Percentiles rank a stretch among this genome's conserved stretches.
Evolutionary conservation across 1,140 invertebrate genomes (phyloP).

Genomic region (Drosophila setifemur): DNA sequence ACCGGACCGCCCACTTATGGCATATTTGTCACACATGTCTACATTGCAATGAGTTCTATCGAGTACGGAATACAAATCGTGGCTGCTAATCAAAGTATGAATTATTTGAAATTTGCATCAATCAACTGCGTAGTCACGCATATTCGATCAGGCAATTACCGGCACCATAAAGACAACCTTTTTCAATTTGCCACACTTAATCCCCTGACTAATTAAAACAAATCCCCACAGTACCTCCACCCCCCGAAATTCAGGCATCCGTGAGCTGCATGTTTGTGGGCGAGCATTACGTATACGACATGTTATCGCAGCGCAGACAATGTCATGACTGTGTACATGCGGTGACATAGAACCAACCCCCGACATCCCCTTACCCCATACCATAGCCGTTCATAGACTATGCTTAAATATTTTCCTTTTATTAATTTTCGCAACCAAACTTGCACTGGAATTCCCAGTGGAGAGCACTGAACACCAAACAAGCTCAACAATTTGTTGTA

Average conservation of each 20-base stretch:
- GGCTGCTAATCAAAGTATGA: slow-evolving; percentile 34
- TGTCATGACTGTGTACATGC: slow-evolving; percentile 25
- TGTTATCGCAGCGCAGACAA: slow-evolving; percentile 41
- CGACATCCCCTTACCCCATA: neutral
- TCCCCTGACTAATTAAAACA: slow-evolving; percentile 64
- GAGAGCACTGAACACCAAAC: slow-evolving; percentile 30
- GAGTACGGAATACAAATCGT: neutral
- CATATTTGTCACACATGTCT: neutral
- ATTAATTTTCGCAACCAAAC: slow-evolving; percentile 55
- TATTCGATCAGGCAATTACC: slow-evolving; percentile 30
- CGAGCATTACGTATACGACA: slow-evolving; percentile 59
- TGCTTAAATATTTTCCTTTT: slow-evolving; percentile 69
- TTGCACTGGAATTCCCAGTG: slow-evolving; percentile 19
- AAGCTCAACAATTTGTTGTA: slow-evolving; percentile 67
- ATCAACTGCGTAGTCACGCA: slow-evolving; percentile 22
- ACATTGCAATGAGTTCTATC: slow-evolving; percentile 2
- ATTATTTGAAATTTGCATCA: slow-evolving; percentile 35
- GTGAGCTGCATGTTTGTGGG: slow-evolving; percentile 10
- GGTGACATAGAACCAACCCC: slow-evolving; percentile 16
- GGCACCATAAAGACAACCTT: slow-evolving; percentile 18
- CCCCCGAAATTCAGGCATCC: neutral
- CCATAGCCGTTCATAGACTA: slow-evolving; percentile 20
- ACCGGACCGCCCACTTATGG: slow-evolving; percentile 37
- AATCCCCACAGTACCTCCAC: slow-evolving; percentile 31
- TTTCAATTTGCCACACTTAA: slow-evolving; percentile 47